Evolutionary conservation across 1,140 invertebrate genomes (phyloP), one percentile per base, ranked within the genome.

Genomic region (Sycophaga agraensis): DNA sequence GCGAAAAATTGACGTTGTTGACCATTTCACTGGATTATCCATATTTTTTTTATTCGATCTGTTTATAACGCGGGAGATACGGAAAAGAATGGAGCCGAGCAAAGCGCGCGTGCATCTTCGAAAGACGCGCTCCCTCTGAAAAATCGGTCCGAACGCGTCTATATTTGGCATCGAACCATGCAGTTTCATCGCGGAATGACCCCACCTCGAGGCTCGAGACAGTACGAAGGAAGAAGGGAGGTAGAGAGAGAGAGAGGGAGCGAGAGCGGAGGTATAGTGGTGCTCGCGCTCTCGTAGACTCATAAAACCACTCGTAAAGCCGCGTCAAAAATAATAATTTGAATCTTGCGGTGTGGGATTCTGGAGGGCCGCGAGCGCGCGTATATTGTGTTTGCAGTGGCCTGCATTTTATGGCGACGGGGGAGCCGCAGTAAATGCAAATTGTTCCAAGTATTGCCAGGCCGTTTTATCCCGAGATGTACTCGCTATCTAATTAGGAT

Each of bases 301-400:
- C 58, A 49, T 60, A 60, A 60, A 60, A 45, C 8, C n/a, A 53
- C 49, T 59, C 56, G 56, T 59, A 59, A 59, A 59, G 35, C 6
- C 16, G 39, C 48, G 58, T 60, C 21, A 53, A 60, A 60, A 60
- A 60, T 53, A 26, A 60, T 60, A 60, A 60, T 60, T 60, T 53
- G 49, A 53, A 53, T 60, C 49, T 35, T 59, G 57, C 46, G 56
- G 57, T 51, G 17, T 14, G 45, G 17, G 8, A 3, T 22, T 19
- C 12, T 22, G 56, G 3, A 17, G 26, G 22, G 24, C 37, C 49
- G 22, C 37, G 14, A 14, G n/a, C 35, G 51, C 51, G 11, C 24
- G 53, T 50, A 50, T 59, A 53, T 40, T 59, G 57, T 59, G 48
- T 60, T 60, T 60, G 42, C 59, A 61, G 59, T 61, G 59, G 43